A percentile compares a stretch with the other conserved stretches of the same genome.
Evolutionary conservation across 1,140 invertebrate genomes (phyloP).

Genomic region (Cotesia glomerata): DNA sequence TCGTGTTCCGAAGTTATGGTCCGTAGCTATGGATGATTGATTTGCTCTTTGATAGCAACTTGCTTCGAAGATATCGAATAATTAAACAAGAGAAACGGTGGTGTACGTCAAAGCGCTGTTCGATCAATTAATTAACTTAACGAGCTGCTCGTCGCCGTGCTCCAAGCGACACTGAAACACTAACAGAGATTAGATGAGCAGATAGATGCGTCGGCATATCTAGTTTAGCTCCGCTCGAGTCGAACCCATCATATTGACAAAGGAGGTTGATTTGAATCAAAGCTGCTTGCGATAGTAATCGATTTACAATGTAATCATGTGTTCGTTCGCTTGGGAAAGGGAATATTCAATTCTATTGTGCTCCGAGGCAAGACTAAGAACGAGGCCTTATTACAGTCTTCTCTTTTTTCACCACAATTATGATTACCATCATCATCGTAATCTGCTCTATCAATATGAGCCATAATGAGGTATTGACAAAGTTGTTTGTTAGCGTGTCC

Average conservation of each 20-base stretch:
- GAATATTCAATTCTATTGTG: not conserved
- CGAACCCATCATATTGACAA: constrained; percentile 5
- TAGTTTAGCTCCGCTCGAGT: not conserved
- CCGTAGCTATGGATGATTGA: not conserved
- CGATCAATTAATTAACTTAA: constrained; percentile 46
- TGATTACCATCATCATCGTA: not conserved
- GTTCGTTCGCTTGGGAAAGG: not conserved
- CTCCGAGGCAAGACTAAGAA: not conserved
- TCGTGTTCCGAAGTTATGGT: not conserved
- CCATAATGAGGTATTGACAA: not conserved
- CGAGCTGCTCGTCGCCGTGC: constrained; percentile 29
- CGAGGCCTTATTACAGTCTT: too few relatives aligned
- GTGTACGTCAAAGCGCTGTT: too few relatives aligned
- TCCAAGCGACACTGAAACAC: not conserved
- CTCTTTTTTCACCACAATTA: too few relatives aligned
- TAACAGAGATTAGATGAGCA: constrained; percentile 22
- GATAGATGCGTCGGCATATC: not conserved
- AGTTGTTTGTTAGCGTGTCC: not conserved
- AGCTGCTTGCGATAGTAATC: constrained; percentile 3
- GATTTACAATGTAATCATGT: constrained; percentile 7
- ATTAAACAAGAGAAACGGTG: not conserved
- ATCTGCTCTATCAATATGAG: not conserved
- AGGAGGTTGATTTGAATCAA: constrained; percentile 8
- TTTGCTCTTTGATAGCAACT: not conserved
- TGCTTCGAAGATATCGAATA: not conserved